These are phyloP conservation scores for Dicroscelio sp. DNA, from an alignment of 2,888 invertebrate species.

Conservation along the genomic window DNA sequence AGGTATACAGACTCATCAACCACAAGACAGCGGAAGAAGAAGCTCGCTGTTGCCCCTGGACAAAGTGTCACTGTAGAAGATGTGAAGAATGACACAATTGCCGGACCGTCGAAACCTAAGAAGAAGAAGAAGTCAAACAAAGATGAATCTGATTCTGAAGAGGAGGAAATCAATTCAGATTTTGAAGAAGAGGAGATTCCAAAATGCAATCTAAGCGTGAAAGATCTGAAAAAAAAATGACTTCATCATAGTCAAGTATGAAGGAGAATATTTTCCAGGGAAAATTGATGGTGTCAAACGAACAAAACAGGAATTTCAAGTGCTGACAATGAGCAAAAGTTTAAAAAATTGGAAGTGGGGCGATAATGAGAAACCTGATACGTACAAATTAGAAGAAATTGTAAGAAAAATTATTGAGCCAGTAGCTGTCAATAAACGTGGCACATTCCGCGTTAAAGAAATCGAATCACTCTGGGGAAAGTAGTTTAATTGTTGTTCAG, in stretches of 20 bases:
- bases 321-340: constrained; percentile 51
- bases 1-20: not conserved
- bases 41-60: constrained; percentile 9
- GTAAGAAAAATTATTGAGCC: too few relatives aligned
- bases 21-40: constrained; percentile 28
- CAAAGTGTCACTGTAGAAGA: constrained; percentile 1
- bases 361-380: constrained; percentile 39
- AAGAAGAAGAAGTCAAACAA: too few relatives aligned
- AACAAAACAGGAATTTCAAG: constrained; percentile 11
- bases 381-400: constrained; percentile 29
- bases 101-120: constrained; percentile 4
- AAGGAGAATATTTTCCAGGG: constrained; percentile 45
- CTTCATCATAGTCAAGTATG: constrained; percentile 10
- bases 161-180: constrained; percentile 2
- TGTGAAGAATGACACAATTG: not conserved
- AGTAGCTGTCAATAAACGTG: not conserved
- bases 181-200: not conserved
- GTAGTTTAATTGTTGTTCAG: not conserved
- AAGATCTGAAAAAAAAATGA: too few relatives aligned
- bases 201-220: not conserved
- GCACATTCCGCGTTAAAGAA: not conserved
- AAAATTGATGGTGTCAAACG: constrained; percentile 28
- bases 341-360: constrained; percentile 50
- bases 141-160: too few relatives aligned
- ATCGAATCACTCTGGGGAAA: constrained; percentile 19